A percentile compares a stretch with the other conserved stretches of the same genome.
Conservation (phyloP, 2,888 invertebrate genomes). For the Zaprionus obscuricornis region DNA sequence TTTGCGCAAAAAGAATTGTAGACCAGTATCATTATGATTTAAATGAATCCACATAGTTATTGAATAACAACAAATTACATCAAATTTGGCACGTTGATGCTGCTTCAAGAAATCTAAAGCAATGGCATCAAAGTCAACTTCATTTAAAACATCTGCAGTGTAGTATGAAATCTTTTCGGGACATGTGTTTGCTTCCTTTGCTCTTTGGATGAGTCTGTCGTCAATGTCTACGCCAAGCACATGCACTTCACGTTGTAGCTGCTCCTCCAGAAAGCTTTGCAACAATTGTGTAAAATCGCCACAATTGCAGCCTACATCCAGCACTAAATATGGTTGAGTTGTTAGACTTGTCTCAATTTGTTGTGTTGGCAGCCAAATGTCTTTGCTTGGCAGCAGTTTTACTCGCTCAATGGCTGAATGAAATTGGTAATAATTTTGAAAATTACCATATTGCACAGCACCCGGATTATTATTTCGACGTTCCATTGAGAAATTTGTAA, state of each 20-base stretch:
- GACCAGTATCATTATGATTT: conserved; percentile 90
- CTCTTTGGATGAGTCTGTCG: conserved; percentile 87
- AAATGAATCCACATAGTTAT: conserved; percentile 96
- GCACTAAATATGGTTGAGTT: conserved; percentile 83
- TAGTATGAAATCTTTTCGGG: conserved; percentile 85
- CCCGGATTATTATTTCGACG: conserved; percentile 87
- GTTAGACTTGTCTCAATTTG: conserved; percentile 33
- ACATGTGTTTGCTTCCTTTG: conserved; percentile 84
- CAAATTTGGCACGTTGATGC: conserved; percentile 85
- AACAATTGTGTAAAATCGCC: conserved; percentile 88
- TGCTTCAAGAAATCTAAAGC: conserved; percentile 84
- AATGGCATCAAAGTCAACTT: conserved; percentile 73
- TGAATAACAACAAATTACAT: conserved; percentile 91
- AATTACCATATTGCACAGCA: conserved; percentile 91
- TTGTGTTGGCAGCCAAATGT: conserved; percentile 83
- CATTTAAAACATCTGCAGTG: conserved; percentile 86
- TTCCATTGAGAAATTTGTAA: conserved; percentile 60
- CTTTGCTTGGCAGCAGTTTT: conserved; percentile 85
- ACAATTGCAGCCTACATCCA: conserved; percentile 88
- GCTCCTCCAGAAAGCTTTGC: conserved; percentile 48
- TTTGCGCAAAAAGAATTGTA: conserved; percentile 86
- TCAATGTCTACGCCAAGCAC: conserved; percentile 90
- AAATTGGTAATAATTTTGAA: conserved; percentile 94
- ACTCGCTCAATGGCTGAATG: conserved; percentile 89
- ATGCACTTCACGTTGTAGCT: conserved; percentile 50